Conservation (phyloP, 2,113 vertebrate genomes). For the Casuarius casuarius region DNA sequence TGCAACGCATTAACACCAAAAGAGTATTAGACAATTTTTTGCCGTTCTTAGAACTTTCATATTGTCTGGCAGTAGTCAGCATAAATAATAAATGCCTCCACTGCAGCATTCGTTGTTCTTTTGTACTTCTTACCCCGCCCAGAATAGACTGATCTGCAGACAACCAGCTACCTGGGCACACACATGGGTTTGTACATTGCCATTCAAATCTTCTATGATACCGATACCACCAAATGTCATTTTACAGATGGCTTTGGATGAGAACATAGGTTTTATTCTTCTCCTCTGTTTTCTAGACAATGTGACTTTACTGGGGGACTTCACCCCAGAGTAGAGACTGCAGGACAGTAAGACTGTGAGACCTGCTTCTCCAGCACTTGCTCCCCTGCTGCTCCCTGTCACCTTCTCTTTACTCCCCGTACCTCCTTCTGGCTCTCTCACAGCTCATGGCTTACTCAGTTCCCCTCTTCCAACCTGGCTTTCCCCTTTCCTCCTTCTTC, state of each 20-base stretch:
- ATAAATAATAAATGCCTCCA: background rate
- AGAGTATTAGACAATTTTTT: background rate
- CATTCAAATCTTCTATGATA: background rate
- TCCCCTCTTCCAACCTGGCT: background rate
- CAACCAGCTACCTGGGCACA: background rate
- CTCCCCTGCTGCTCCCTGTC: background rate
- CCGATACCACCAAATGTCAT: background rate
- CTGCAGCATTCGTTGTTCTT: background rate
- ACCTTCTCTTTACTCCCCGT: background rate
- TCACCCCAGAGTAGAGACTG: background rate
- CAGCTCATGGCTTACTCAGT: background rate
- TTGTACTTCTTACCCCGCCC: background rate
- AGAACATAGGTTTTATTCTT: background rate
- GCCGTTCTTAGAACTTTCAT: background rate
- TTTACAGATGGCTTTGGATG: background rate
- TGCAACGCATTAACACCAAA: background rate
- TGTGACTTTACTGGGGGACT: background rate
- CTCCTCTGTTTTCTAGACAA: background rate
- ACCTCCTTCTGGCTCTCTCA: background rate
- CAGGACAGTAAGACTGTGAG: background rate
- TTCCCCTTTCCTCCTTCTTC: background rate
- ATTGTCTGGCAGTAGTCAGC: background rate
- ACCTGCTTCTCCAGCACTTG: background rate
- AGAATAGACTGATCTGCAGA: background rate
- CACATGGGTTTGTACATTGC: background rate